These are phyloP conservation scores for Drosophila eugracilis DNA, from an alignment of 1,140 invertebrate genomes.

Conservation along the genomic window DNA sequence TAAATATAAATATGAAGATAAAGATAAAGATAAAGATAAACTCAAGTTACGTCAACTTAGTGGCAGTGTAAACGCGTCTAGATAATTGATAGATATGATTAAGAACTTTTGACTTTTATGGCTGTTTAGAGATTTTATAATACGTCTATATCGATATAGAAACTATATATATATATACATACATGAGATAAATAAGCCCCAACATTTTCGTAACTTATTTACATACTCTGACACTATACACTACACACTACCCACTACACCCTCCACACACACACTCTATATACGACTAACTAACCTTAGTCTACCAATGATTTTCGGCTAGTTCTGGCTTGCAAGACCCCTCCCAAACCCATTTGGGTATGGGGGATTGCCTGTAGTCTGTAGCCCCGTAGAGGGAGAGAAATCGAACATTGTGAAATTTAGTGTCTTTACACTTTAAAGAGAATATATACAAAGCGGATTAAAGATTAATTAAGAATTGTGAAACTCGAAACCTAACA, in stretches of 20 bases:
- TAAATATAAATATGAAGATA: conserved; percentile 13
- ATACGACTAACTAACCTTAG: conserved; percentile 20
- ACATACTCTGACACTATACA: conserved; percentile 51
- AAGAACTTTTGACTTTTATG: conserved; percentile 82
- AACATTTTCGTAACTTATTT: conserved; percentile 67
- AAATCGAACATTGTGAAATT: conserved; percentile 83
- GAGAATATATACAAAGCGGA: conserved; percentile 66
- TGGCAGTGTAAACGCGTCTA: conserved; percentile 62
- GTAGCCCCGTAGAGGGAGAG: conserved; percentile 63
- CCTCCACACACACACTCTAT: conserved; percentile 22
- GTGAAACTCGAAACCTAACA: conserved; percentile 39
- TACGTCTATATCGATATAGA: conserved; percentile 65
- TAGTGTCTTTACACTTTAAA: conserved; percentile 83
- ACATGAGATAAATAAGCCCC: conserved; percentile 42
- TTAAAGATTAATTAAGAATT: conserved; percentile 42
- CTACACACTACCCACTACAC: no score
- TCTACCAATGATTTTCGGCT: conserved; percentile 33
- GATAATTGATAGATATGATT: conserved; percentile 72
- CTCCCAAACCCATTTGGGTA: conserved; percentile 14
- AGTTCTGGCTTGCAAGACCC: conserved; percentile 40
- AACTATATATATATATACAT: conserved; percentile 45
- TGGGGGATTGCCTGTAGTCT: conserved; percentile 33
- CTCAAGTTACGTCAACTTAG: conserved; percentile 40
- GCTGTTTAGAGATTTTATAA: conserved; percentile 83
- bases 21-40: conserved; percentile 22